These are phyloP conservation scores for Phrynocephalus guinanensis DNA, from an alignment of 2,797 vertebrate genomes.

Conservation along the genomic window DNA sequence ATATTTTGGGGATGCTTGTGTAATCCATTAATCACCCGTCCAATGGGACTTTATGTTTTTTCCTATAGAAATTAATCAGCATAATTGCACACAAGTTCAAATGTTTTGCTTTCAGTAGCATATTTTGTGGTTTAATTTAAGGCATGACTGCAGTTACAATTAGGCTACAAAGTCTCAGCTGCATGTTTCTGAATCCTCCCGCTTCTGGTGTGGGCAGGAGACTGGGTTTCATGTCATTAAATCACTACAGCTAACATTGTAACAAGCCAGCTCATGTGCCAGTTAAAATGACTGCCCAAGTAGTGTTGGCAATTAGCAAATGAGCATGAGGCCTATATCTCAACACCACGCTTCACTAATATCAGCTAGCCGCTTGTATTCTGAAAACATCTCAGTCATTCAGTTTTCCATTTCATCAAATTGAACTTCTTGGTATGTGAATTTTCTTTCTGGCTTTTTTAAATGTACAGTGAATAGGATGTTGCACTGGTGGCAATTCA, in stretches of 20 bases:
- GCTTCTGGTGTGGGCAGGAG: slow-evolving; percentile 60
- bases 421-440: slow-evolving; percentile 85
- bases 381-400: slow-evolving; percentile 80
- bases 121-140: slow-evolving; percentile 68
- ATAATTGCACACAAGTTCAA: slow-evolving; percentile 67
- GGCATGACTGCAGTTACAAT: slow-evolving; percentile 62
- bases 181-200: slow-evolving; percentile 74
- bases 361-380: slow-evolving; percentile 79
- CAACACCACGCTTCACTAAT: slow-evolving; percentile 80
- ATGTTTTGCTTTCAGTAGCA: slow-evolving; percentile 66
- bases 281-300: slow-evolving; percentile 74
- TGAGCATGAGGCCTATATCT: slow-evolving; percentile 82
- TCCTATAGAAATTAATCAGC: slow-evolving; percentile 48
- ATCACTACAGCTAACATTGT: slow-evolving; percentile 69
- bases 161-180: slow-evolving; percentile 55
- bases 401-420: slow-evolving; percentile 78
- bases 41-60: slow-evolving; percentile 67
- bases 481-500: slow-evolving; percentile 87
- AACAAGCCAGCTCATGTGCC: slow-evolving; percentile 72
- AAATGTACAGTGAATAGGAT: slow-evolving; percentile 85
- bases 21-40: slow-evolving; percentile 70
- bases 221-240: slow-evolving; percentile 58
- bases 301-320: slow-evolving; percentile 78
- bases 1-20: slow-evolving; percentile 58
- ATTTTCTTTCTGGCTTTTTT: slow-evolving; percentile 53